Conservation (phyloP, 1,140 invertebrate species). For the Parasteatoda tepidariorum region DNA sequence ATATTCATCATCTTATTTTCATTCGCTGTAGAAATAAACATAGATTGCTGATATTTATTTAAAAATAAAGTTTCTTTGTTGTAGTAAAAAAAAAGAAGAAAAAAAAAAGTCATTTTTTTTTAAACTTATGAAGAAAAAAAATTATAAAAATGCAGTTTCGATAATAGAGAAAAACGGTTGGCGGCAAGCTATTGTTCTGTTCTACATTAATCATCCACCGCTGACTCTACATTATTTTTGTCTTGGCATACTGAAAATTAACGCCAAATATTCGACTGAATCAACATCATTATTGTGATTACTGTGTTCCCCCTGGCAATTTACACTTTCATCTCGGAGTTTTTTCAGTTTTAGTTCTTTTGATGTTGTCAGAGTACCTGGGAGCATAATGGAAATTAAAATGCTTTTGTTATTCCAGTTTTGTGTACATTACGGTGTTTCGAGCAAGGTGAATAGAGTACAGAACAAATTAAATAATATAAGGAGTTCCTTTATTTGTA, state of each 20-base stretch:
- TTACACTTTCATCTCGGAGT: not conserved
- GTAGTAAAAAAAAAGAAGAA: no score
- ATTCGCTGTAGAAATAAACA: no score
- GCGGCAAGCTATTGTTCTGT: slow-evolving; percentile 11
- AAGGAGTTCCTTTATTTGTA: not conserved
- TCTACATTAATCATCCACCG: slow-evolving; percentile 35
- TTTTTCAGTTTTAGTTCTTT: not conserved
- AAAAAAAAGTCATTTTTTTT: no score
- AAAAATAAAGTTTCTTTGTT: no score
- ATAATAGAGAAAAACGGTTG: no score
- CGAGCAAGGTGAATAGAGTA: not conserved
- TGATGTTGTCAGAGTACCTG: not conserved
- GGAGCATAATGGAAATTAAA: slow-evolving; percentile 13
- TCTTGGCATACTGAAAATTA: slow-evolving; percentile 35
- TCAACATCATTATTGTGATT: slow-evolving; percentile 55
- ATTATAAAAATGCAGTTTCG: no score
- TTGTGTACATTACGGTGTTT: slow-evolving; percentile 15
- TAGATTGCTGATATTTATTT: no score
- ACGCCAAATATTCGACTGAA: slow-evolving; percentile 51
- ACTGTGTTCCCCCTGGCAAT: slow-evolving; percentile 38
- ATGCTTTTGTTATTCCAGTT: slow-evolving; percentile 7
- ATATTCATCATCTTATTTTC: no score
- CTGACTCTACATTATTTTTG: no score
- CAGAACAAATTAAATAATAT: not conserved
- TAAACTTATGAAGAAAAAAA: no score